A percentile compares a stretch with the other conserved stretches of the same genome.
These are phyloP conservation scores for Drosophila nigromelanica DNA, from an alignment of 1,140 invertebrate genomes.

Conservation along the genomic window DNA sequence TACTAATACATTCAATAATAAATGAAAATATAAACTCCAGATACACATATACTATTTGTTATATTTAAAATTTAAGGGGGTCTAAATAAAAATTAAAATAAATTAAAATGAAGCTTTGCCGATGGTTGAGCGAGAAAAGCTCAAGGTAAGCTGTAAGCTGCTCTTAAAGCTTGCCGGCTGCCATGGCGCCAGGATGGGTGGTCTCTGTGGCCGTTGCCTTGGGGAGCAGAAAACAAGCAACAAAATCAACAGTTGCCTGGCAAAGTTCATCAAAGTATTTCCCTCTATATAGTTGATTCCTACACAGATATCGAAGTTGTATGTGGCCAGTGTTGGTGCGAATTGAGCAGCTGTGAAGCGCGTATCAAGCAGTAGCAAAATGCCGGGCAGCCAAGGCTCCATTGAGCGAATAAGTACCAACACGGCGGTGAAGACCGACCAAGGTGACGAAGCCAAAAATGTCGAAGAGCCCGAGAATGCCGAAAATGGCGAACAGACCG, in stretches of 20 bases:
- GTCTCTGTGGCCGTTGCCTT: slow-evolving; percentile 15
- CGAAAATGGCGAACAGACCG: no score
- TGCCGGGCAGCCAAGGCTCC: neutral
- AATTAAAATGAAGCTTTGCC: neutral
- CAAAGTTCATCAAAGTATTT: slow-evolving; percentile 42
- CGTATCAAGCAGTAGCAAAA: neutral
- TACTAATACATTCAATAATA: no score
- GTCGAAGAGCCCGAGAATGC: no score
- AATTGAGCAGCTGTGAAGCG: neutral
- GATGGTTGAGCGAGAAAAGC: slow-evolving; percentile 1
- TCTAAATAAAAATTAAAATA: no score
- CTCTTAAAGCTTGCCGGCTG: slow-evolving; percentile 2
- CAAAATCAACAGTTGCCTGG: slow-evolving; percentile 53
- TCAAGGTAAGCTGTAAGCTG: neutral
- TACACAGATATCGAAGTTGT: slow-evolving; percentile 8
- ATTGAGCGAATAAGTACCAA: neutral
- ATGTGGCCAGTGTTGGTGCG: neutral
- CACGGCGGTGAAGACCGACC: neutral
- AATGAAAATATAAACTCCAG: no score
- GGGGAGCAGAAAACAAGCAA: slow-evolving; percentile 27
- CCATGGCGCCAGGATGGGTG: slow-evolving; percentile 16
- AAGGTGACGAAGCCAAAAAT: neutral
- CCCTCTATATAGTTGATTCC: slow-evolving; percentile 1
- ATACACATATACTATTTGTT: no score
- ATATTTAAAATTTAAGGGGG: no score